Evolutionary conservation across 2,888 invertebrate species (phyloP).

Genomic region (Pedicia rivosa): DNA sequence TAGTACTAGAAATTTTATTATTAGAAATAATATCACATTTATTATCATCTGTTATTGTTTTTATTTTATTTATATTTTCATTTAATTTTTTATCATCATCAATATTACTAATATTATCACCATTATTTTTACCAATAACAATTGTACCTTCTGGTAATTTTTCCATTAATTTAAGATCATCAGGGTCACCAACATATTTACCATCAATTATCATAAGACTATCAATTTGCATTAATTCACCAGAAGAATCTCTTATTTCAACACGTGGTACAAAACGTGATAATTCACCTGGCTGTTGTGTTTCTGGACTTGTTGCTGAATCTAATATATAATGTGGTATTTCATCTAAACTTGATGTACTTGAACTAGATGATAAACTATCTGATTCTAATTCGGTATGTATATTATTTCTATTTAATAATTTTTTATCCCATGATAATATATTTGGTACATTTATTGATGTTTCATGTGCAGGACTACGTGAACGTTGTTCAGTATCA

Average conservation of each 20-base stretch:
- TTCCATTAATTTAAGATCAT: slow-evolving; percentile 27
- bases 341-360: slow-evolving; percentile 29
- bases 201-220: slow-evolving; percentile 38
- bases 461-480: slow-evolving; percentile 47
- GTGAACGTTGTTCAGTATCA: slow-evolving; percentile 24
- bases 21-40: slow-evolving; percentile 7
- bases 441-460: slow-evolving; percentile 44
- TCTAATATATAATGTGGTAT: slow-evolving; percentile 31
- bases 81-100: too few relatives aligned
- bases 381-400: slow-evolving; percentile 49
- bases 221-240: slow-evolving; percentile 45
- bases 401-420: slow-evolving; percentile 21
- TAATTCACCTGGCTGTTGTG: slow-evolving; percentile 19
- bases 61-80: not conserved
- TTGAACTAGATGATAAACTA: slow-evolving; percentile 28
- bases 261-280: slow-evolving; percentile 42
- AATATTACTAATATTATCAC: too few relatives aligned
- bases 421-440: slow-evolving; percentile 25
- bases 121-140: not conserved
- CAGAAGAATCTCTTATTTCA: slow-evolving; percentile 56
- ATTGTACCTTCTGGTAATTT: slow-evolving; percentile 24
- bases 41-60: slow-evolving; percentile 6
- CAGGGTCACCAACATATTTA: slow-evolving; percentile 30
- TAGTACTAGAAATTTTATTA: slow-evolving; percentile 16
- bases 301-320: slow-evolving; percentile 31